These are phyloP conservation scores for Plemyria rubiginata DNA, from an alignment of 2,888 invertebrate genomes.

Conservation along the genomic window DNA sequence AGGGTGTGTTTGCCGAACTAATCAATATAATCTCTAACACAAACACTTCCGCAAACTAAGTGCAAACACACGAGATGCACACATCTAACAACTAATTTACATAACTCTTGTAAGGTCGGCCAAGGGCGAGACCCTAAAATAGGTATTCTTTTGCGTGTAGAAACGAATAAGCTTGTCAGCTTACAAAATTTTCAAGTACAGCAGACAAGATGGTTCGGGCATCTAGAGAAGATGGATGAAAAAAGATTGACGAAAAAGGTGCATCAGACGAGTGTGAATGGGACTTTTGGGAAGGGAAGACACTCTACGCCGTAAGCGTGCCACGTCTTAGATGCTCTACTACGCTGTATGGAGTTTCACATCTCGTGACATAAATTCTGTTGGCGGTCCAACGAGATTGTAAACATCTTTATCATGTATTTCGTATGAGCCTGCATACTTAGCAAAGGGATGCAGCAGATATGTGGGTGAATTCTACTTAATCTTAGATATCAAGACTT, in stretches of 20 bases:
- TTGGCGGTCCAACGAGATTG: constrained; percentile 14
- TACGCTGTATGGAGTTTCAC: constrained; percentile 8
- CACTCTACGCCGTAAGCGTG: too few relatives aligned
- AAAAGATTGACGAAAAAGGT: too few relatives aligned
- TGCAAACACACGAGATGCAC: constrained; percentile 5
- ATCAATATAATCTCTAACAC: constrained; percentile 9
- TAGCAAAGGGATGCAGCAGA: constrained; percentile 31
- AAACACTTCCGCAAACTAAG: constrained; percentile 7
- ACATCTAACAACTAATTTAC: constrained; percentile 35
- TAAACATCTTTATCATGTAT: constrained; percentile 41
- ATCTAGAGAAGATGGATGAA: too few relatives aligned
- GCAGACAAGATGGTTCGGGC: too few relatives aligned
- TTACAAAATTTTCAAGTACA: too few relatives aligned
- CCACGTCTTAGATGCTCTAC: too few relatives aligned
- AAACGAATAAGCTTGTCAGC: not conserved
- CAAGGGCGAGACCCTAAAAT: not conserved
- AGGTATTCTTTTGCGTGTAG: not conserved
- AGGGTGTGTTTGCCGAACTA: too few relatives aligned
- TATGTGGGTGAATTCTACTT: constrained; percentile 15
- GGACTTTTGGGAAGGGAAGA: too few relatives aligned
- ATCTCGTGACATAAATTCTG: not conserved
- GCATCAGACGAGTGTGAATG: too few relatives aligned
- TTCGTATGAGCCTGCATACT: constrained; percentile 40
- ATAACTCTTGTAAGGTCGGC: constrained; percentile 33
- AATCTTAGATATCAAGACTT: constrained; percentile 29